Percentiles rank a stretch among this genome's conserved stretches.
phyloP scores from a whole-genome alignment of 1,140 invertebrate genomes.

The Trichonephila inaurata region DNA sequence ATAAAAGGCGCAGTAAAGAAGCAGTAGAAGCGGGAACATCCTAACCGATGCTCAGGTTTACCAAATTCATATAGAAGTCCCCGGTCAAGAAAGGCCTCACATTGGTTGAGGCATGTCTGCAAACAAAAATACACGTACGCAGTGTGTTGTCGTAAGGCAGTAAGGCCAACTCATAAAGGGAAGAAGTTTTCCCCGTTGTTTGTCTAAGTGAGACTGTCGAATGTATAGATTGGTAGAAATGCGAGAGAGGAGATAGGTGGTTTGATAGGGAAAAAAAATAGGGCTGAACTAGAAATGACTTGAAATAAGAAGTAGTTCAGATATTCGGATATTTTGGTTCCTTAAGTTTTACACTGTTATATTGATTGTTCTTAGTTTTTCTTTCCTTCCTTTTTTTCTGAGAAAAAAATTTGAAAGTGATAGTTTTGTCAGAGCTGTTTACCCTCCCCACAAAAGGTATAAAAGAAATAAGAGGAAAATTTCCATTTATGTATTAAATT shows the following conservation, averaged over 20 bases:
- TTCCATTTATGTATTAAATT: too few relatives aligned
- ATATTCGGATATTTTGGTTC: neutral
- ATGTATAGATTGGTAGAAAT: slow-evolving; percentile 31
- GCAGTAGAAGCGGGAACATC: neutral
- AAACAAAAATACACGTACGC: slow-evolving; percentile 61
- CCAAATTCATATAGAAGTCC: slow-evolving; percentile 58
- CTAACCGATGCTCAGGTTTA: slow-evolving; percentile 12
- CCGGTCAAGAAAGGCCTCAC: slow-evolving; percentile 44
- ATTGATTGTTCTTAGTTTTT: too few relatives aligned
- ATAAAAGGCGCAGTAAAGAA: neutral
- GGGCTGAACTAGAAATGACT: neutral
- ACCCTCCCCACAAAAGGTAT: too few relatives aligned
- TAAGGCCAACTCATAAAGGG: slow-evolving; percentile 43
- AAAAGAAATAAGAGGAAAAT: too few relatives aligned
- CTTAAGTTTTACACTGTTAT: neutral
- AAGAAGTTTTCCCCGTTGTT: slow-evolving; percentile 63
- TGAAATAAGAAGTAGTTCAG: slow-evolving; percentile 29
- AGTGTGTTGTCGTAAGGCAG: slow-evolving; percentile 55
- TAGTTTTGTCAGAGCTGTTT: too few relatives aligned
- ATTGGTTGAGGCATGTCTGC: slow-evolving; percentile 48
- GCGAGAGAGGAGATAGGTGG: neutral
- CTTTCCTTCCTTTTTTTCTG: too few relatives aligned
- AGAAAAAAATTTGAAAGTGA: too few relatives aligned
- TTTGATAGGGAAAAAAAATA: neutral
- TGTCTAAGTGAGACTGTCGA: slow-evolving; percentile 56